These are phyloP conservation scores for Sinotaia quadrata DNA, from an alignment of 2,888 invertebrate genomes.

Conservation along the genomic window DNA sequence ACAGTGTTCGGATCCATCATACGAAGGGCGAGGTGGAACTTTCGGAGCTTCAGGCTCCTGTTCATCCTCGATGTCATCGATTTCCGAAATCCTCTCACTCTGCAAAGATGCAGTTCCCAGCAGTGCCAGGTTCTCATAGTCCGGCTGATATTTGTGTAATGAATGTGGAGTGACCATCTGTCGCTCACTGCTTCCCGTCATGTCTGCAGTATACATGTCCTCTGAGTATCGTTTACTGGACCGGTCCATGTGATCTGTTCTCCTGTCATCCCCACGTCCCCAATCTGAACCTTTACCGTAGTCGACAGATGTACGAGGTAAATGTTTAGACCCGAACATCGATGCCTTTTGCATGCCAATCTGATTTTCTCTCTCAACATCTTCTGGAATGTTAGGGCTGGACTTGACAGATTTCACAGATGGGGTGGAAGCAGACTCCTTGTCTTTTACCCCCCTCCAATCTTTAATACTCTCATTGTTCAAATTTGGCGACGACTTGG, in stretches of 20 bases:
- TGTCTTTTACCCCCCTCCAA: conserved; percentile 11
- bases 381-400: conserved; percentile 38
- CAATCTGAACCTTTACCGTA: too few relatives aligned
- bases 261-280: not conserved
- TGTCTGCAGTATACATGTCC: conserved; percentile 38
- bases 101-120: conserved; percentile 34
- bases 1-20: conserved; percentile 32
- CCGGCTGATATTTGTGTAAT: conserved; percentile 40
- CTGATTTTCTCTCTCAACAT: conserved; percentile 18
- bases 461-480: conserved; percentile 39
- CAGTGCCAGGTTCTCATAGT: conserved; percentile 39
- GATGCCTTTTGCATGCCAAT: not conserved
- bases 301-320: not conserved
- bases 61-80: conserved; percentile 48
- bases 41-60: conserved; percentile 41
- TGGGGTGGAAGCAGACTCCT: conserved; percentile 27
- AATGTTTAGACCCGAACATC: conserved; percentile 5
- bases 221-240: conserved; percentile 7
- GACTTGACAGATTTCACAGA: conserved; percentile 35
- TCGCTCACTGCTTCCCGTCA: conserved; percentile 37
- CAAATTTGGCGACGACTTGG: conserved; percentile 57
- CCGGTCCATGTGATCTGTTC: not conserved
- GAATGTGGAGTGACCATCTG: conserved; percentile 47
- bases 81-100: conserved; percentile 44
- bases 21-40: conserved; percentile 38